Percentiles rank a stretch among this genome's conserved stretches.
phyloP scores from a whole-genome alignment of 2,113 vertebrate genomes.

The Catagonus wagneri region DNA sequence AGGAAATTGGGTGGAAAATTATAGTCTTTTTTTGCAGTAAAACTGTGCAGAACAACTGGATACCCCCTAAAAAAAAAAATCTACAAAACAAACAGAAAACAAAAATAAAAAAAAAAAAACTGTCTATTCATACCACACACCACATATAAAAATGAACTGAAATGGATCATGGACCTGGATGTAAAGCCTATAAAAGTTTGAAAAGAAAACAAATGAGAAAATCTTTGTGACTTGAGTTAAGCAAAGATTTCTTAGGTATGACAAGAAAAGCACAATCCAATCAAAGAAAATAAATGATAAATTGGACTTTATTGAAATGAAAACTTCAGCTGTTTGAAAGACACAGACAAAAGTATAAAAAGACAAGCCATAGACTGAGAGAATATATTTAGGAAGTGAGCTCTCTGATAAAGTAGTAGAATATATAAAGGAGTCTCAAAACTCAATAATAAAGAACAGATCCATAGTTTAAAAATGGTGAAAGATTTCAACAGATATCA shows the following conservation, averaged over 20 bases:
- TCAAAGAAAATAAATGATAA: background rate
- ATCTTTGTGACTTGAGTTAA: background rate
- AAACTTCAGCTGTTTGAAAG: background rate
- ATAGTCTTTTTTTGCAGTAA: background rate
- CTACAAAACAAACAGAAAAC: too few species aligned
- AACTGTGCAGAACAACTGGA: background rate
- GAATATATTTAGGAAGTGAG: background rate
- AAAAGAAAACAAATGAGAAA: constrained; percentile 27
- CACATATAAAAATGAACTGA: background rate
- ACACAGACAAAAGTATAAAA: background rate
- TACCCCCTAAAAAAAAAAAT: background rate
- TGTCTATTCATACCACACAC: background rate
- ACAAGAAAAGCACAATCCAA: background rate
- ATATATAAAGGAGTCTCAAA: background rate
- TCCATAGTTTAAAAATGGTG: background rate
- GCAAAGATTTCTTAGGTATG: background rate
- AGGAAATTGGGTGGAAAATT: background rate
- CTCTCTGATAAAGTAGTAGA: background rate
- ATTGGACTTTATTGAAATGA: background rate
- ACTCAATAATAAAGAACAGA: background rate
- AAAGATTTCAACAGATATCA: background rate
- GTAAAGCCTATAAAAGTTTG: background rate
- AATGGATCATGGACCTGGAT: too few species aligned
- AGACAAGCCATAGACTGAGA: background rate
- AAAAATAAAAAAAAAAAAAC: background rate